Conservation (phyloP, 2,113 vertebrate species). For the Scatophagus argus region DNA sequence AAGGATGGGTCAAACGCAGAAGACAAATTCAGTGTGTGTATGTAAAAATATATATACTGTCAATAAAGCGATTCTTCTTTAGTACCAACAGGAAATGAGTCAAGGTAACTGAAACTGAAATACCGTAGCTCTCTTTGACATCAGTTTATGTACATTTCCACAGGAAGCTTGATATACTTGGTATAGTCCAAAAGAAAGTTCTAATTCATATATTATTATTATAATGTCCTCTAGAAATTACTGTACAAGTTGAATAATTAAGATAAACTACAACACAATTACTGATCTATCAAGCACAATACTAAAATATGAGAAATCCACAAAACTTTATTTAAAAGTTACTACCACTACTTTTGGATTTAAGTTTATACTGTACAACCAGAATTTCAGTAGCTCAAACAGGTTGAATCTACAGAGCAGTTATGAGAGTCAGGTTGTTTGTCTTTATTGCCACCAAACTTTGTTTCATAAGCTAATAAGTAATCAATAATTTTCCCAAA, state of each 20-base stretch:
- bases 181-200: background rate
- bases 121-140: too few species aligned
- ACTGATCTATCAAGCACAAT: conserved; percentile 8
- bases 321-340: too few species aligned
- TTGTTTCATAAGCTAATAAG: background rate
- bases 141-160: background rate
- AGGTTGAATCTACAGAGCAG: background rate
- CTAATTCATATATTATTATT: background rate
- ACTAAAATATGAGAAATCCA: background rate
- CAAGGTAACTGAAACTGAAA: too few species aligned
- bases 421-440: background rate
- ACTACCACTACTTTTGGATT: too few species aligned
- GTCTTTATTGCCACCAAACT: background rate
- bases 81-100: too few species aligned
- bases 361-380: background rate
- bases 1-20: too few species aligned
- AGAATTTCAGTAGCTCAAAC: background rate
- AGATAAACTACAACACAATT: conserved; percentile 15
- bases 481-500: background rate
- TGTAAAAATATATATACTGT: too few species aligned
- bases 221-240: background rate
- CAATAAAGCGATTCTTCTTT: too few species aligned
- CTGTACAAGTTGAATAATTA: conserved; percentile 6
- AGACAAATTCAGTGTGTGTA: too few species aligned
- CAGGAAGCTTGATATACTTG: background rate